These are phyloP conservation scores for Drosophila mercatorum DNA, from an alignment of 2,888 invertebrate species.

Conservation along the genomic window DNA sequence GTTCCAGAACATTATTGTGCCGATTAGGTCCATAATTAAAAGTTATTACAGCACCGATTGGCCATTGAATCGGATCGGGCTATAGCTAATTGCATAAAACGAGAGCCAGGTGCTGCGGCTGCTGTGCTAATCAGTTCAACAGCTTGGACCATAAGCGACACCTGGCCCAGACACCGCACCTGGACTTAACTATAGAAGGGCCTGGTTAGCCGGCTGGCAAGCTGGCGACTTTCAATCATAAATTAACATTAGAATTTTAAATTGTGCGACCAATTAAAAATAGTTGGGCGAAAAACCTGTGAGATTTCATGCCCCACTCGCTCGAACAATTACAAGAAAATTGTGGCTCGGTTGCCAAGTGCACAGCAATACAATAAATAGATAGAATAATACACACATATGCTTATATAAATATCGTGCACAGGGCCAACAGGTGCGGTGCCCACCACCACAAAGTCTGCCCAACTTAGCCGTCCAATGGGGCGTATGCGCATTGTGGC, in stretches of 20 bases:
- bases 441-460: conserved; percentile 12
- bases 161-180: conserved; percentile 63
- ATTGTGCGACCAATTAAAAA: conserved; percentile 70
- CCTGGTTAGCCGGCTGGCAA: conserved; percentile 23
- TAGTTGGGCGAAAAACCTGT: conserved; percentile 65
- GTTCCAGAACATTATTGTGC: conserved; percentile 58
- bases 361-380: neutral
- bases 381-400: neutral
- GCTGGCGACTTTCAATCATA: conserved; percentile 74
- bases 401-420: conserved; percentile 5
- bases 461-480: conserved; percentile 22
- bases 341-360: conserved; percentile 53
- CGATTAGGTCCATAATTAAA: conserved; percentile 71
- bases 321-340: conserved; percentile 71
- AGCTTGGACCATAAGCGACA: conserved; percentile 52
- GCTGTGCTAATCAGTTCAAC: conserved; percentile 65
- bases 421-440: conserved; percentile 18
- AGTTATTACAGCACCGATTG: conserved; percentile 72
- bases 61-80: conserved; percentile 43
- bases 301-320: conserved; percentile 73
- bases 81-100: conserved; percentile 41
- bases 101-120: conserved; percentile 31
- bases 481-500: conserved; percentile 55
- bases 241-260: conserved; percentile 80
- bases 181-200: conserved; percentile 65